phyloP scores from a whole-genome alignment of 2,888 invertebrate genomes.

The Aphodius sticticus region DNA sequence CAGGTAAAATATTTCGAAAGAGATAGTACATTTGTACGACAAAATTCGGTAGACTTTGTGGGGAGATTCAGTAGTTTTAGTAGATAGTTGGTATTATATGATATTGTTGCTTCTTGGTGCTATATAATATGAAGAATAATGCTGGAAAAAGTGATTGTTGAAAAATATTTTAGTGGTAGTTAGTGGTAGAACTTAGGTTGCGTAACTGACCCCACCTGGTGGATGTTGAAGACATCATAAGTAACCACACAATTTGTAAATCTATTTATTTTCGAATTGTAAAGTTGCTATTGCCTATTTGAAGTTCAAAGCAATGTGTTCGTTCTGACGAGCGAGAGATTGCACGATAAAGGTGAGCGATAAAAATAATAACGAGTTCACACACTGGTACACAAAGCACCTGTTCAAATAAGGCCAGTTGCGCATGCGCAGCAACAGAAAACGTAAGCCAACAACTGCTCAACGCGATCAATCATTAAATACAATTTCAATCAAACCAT shows the following conservation, averaged over 20 bases:
- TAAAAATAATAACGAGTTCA: neutral
- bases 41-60: neutral
- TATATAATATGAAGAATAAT: too few relatives aligned
- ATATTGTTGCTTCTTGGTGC: neutral
- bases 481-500: constrained; percentile 46
- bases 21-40: neutral
- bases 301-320: neutral
- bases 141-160: too few relatives aligned
- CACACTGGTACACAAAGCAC: neutral
- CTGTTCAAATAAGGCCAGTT: constrained; percentile 4
- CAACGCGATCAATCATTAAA: constrained; percentile 45
- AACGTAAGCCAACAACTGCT: constrained; percentile 21
- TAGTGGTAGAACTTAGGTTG: too few relatives aligned
- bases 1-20: neutral
- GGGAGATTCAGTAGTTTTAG: neutral
- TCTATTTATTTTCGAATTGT: too few relatives aligned
- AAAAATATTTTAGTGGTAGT: too few relatives aligned
- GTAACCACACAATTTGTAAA: too few relatives aligned
- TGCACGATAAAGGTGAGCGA: neutral
- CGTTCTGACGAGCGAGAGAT: neutral
- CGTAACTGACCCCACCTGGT: too few relatives aligned
- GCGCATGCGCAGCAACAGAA: neutral
- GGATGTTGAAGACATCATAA: too few relatives aligned
- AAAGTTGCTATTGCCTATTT: too few relatives aligned
- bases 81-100: neutral